Evolutionary conservation across 2,888 invertebrate species (phyloP).

Genomic region (Andricus curvator): DNA sequence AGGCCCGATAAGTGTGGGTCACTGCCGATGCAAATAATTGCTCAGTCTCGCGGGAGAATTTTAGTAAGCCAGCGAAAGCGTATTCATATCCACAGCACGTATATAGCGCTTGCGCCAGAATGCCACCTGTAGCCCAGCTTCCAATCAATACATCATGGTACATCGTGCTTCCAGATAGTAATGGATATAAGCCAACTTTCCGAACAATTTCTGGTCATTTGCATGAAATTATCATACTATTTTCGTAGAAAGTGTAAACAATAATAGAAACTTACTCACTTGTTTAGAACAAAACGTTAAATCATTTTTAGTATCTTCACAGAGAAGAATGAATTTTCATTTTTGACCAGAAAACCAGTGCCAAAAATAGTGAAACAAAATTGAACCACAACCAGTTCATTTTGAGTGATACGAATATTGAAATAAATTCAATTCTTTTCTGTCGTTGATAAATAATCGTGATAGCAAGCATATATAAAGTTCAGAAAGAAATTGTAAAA

Average conservation of each 20-base stretch:
- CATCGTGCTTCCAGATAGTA: constrained; percentile 62
- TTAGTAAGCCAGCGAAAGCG: constrained; percentile 71
- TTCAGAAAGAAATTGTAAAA: too few relatives aligned
- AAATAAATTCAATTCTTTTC: too few relatives aligned
- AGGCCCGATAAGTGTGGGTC: constrained; percentile 5
- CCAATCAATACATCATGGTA: constrained; percentile 76
- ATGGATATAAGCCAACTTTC: constrained; percentile 45
- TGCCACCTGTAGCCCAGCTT: constrained; percentile 77
- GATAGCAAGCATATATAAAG: too few relatives aligned
- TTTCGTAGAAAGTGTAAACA: neutral
- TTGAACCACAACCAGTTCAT: too few relatives aligned
- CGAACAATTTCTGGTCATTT: neutral
- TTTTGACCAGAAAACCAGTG: too few relatives aligned
- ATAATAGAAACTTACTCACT: too few relatives aligned
- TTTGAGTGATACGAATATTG: too few relatives aligned
- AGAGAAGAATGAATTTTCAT: too few relatives aligned
- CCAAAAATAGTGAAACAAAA: too few relatives aligned
- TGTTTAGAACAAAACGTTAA: too few relatives aligned
- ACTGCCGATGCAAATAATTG: constrained; percentile 52
- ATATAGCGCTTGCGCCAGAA: constrained; percentile 70
- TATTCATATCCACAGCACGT: constrained; percentile 67
- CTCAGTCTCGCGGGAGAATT: constrained; percentile 63
- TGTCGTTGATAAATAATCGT: too few relatives aligned
- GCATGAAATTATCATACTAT: neutral
- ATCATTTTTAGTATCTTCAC: too few relatives aligned